These are phyloP conservation scores for Columba janthina DNA, from an alignment of 2,113 vertebrate genomes.

Conservation along the genomic window DNA sequence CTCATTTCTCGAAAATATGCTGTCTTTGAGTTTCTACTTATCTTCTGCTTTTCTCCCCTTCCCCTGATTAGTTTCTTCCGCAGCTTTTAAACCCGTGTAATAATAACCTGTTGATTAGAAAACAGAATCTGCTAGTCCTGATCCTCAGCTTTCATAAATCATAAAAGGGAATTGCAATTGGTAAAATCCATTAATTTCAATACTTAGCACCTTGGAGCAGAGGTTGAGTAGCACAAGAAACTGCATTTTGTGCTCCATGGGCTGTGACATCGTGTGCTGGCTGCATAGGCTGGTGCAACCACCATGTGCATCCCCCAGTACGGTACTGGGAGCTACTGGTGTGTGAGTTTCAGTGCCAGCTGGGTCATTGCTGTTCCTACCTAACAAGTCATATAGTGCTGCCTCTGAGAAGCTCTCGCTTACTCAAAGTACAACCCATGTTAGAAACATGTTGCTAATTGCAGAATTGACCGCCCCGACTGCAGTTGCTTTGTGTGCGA, in stretches of 20 bases:
- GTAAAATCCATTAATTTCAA: fast-evolving
- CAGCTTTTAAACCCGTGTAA: not conserved
- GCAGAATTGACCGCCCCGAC: not conserved
- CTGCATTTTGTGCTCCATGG: not conserved
- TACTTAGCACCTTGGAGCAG: not conserved
- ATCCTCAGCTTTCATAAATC: not conserved
- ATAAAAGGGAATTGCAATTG: not conserved
- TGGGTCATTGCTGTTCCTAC: fast-evolving
- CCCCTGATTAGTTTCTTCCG: not conserved
- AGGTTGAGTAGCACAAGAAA: not conserved
- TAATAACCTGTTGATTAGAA: not conserved
- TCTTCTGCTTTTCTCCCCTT: not conserved
- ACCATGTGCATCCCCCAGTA: fast-evolving
- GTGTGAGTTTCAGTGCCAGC: not conserved
- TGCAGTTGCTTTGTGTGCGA: fast-evolving
- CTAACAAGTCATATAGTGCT: fast-evolving
- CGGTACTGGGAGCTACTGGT: not conserved
- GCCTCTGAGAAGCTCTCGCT: not conserved
- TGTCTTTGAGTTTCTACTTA: not conserved
- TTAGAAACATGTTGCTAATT: fast-evolving
- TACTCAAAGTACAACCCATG: fast-evolving
- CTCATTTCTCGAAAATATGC: not conserved
- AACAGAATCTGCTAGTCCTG: not conserved
- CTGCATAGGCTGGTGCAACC: fast-evolving
- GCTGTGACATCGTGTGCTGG: fast-evolving